phyloP scores from a whole-genome alignment of 1,140 invertebrate genomes.

The Steinernema khuongi region DNA sequence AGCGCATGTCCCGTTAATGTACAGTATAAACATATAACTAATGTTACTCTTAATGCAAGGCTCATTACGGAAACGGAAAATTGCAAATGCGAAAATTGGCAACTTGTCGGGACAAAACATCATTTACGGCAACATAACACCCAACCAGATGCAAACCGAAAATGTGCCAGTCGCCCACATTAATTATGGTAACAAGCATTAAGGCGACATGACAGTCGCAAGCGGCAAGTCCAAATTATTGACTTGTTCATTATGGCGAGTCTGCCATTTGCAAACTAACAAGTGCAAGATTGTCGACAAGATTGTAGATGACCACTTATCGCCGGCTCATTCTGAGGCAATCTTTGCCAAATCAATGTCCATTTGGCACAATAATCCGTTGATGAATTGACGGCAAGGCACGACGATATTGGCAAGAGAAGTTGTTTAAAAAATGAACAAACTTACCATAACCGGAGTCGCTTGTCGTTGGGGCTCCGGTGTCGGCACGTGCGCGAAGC shows the following conservation, averaged over 20 bases:
- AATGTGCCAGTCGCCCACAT: neutral
- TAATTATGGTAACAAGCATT: slow-evolving; percentile 9
- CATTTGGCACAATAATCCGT: too few species aligned
- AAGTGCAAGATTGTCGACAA: neutral
- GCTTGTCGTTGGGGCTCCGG: neutral
- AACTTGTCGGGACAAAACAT: too few species aligned
- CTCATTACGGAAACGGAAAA: too few species aligned
- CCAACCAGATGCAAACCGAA: too few species aligned
- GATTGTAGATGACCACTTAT: slow-evolving; percentile 2
- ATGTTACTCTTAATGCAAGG: too few species aligned
- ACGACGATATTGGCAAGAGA: slow-evolving; percentile 6
- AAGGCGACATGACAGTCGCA: slow-evolving; percentile 1
- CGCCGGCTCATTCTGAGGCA: neutral
- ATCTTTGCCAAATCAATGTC: too few species aligned
- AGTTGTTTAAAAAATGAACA: neutral
- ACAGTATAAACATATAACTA: too few species aligned
- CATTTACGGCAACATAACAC: neutral
- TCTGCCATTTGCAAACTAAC: neutral
- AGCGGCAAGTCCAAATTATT: neutral
- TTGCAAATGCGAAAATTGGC: too few species aligned
- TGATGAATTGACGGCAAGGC: neutral
- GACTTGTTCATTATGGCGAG: neutral
- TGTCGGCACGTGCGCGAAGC: slow-evolving; percentile 21
- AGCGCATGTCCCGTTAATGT: too few species aligned
- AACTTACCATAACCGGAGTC: slow-evolving; percentile 18